Evolutionary conservation across 2,113 vertebrate genomes (phyloP).

Genomic region (Sterna hirundo): DNA sequence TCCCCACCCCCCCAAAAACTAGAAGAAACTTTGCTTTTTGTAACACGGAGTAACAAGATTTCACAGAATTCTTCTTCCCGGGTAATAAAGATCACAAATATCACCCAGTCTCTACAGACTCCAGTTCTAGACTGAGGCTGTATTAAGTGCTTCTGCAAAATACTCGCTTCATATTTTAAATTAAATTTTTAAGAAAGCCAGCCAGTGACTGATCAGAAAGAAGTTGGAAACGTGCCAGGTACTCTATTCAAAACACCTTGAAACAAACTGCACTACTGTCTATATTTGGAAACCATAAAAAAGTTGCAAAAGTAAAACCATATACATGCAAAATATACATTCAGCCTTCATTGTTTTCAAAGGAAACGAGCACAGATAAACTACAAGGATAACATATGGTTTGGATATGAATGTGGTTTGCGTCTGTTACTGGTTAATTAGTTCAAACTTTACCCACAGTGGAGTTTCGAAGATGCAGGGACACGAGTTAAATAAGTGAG

Average conservation of each 20-base stretch:
- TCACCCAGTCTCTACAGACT: neutral
- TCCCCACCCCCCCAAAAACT: neutral
- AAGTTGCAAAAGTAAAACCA: slow-evolving; percentile 41
- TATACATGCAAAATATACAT: neutral
- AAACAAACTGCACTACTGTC: neutral
- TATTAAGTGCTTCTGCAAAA: neutral
- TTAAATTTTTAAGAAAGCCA: neutral
- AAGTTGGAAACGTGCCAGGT: neutral
- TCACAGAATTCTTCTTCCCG: neutral
- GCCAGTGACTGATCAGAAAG: neutral
- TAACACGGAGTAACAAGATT: neutral
- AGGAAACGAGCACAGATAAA: slow-evolving; percentile 47
- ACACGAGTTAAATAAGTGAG: neutral
- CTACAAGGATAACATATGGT: slow-evolving; percentile 1
- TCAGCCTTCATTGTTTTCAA: slow-evolving; percentile 27
- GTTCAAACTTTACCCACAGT: neutral
- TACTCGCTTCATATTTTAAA: neutral
- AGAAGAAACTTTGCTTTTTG: neutral
- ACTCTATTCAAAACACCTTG: slow-evolving; percentile 27
- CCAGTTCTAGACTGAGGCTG: neutral
- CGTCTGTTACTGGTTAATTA: slow-evolving; percentile 48
- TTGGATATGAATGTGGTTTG: neutral
- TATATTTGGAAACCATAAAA: slow-evolving; percentile 32
- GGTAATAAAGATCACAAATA: neutral
- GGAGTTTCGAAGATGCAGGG: neutral